Percentiles rank a stretch among this genome's conserved stretches.
These are phyloP conservation scores for Ferdinandea cuprea DNA, from an alignment of 2,888 invertebrate species.

Conservation along the genomic window DNA sequence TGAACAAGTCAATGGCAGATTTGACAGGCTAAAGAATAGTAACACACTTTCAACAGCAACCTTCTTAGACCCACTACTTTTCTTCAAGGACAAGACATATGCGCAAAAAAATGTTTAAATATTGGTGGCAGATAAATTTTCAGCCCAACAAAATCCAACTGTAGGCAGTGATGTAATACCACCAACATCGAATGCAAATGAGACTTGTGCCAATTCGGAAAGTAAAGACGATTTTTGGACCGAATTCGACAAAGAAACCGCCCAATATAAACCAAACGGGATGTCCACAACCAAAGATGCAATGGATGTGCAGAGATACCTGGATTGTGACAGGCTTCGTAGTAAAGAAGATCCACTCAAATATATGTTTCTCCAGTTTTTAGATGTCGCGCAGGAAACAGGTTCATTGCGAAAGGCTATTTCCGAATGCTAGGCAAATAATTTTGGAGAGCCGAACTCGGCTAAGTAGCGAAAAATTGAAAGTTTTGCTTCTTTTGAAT, in stretches of 20 bases:
- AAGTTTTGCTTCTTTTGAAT: too few species aligned
- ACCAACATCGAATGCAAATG: not conserved
- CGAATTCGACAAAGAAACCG: conserved; percentile 2
- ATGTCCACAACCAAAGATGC: not conserved
- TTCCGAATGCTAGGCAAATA: not conserved
- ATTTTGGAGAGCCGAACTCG: not conserved
- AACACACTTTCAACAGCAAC: too few species aligned
- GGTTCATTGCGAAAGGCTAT: not conserved
- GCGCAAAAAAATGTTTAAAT: not conserved
- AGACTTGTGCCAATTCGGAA: not conserved
- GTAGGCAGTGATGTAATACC: not conserved
- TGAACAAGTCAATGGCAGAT: too few species aligned
- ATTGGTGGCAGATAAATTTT: not conserved
- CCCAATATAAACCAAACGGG: not conserved
- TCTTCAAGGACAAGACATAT: not conserved
- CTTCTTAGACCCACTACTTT: too few species aligned
- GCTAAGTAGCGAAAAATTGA: not conserved
- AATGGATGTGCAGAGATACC: not conserved
- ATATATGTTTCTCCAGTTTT: conserved; percentile 6
- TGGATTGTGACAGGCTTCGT: not conserved
- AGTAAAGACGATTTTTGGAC: conserved; percentile 3
- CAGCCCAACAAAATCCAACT: not conserved
- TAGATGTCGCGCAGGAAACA: not conserved
- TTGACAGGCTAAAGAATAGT: too few species aligned
- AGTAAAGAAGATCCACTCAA: conserved; percentile 4